Base-by-base conservation (phyloP, 1,140 invertebrate genomes). In the Holotrichia oblita region DNA sequence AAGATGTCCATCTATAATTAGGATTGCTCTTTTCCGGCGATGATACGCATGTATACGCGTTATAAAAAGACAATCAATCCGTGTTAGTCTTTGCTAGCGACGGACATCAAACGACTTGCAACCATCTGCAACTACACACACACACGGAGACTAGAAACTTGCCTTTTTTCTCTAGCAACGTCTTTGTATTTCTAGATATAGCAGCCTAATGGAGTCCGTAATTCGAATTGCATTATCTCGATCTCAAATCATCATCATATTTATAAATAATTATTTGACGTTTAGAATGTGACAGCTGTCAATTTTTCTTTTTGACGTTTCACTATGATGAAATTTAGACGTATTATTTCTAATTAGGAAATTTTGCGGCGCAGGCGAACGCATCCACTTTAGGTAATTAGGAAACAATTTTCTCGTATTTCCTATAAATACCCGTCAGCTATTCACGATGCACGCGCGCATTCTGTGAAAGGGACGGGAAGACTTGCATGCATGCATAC, bases 41-140 rank as follows among this genome's bases (percentile, higher is more conserved):
- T 22, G 20, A 69, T 17, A 34, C 12, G 27, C 27, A 55, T 34
- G 27, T 69, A 34, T 27, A 27, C 61, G 61, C 61, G 61, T 69
- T 69, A 34, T 69, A 69, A 69, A 69, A 69, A 69, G 61, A 69
- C 61, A 69, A 69, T 69, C 61, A 69, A 69, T 69, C 22, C 61
- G 0, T 27, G 61, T 69, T 34, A 69, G 22, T 34, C 22, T 34
- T 22, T 7, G 8, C 27, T 55, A 69, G 27, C 61, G 61, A 69
- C 61, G 20, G 61, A 69, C 61, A 69, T 34, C 20, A 27, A 24
- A 61, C 20, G 27, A 10, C 8, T n/a, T 9, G 20, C 61, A 9
- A 48, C 27, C 61, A 69, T 69, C 61, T 69, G 61, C 12, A 69
- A 34, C 27, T 34, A 14, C 22, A 12, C 22, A 8, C 8, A n/a